phyloP scores from a whole-genome alignment of 2,888 invertebrate genomes.

The Mesoligia furuncula region DNA sequence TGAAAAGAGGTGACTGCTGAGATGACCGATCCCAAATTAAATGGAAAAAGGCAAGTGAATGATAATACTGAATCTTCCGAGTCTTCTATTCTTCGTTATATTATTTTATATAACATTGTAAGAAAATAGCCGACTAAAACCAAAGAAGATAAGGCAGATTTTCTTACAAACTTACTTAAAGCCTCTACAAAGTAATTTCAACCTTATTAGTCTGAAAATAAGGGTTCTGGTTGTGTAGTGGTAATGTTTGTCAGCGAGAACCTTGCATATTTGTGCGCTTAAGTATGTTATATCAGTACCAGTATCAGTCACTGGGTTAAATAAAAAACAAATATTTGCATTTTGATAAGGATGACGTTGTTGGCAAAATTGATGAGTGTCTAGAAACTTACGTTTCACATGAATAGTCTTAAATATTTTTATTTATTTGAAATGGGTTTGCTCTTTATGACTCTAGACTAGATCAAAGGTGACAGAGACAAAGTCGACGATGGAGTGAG shows the following conservation, averaged over 20 bases:
- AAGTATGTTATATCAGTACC: slow-evolving; percentile 20
- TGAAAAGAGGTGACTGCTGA: background rate
- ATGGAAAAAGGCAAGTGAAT: too few relatives aligned
- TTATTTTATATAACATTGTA: slow-evolving; percentile 28
- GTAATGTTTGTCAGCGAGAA: slow-evolving; percentile 17
- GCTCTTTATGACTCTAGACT: too few relatives aligned
- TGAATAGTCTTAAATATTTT: too few relatives aligned
- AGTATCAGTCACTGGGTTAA: slow-evolving; percentile 65
- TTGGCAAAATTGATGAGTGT: slow-evolving; percentile 46
- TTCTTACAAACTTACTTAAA: slow-evolving; percentile 12
- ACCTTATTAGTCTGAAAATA: background rate
- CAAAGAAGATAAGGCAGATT: slow-evolving; percentile 50
- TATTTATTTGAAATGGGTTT: too few relatives aligned
- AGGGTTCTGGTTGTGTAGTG: background rate
- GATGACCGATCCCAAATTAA: background rate
- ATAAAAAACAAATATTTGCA: slow-evolving; percentile 62
- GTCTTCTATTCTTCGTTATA: background rate
- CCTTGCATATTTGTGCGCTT: slow-evolving; percentile 68
- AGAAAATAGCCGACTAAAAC: slow-evolving; percentile 58
- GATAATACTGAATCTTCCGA: slow-evolving; percentile 4
- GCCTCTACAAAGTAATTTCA: background rate
- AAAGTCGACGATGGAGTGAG: too few relatives aligned
- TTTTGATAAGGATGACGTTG: slow-evolving; percentile 50
- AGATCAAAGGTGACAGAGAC: too few relatives aligned
- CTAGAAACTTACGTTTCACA: background rate